phyloP scores from a whole-genome alignment of 2,113 vertebrate species.

The Lophura nycthemera region DNA sequence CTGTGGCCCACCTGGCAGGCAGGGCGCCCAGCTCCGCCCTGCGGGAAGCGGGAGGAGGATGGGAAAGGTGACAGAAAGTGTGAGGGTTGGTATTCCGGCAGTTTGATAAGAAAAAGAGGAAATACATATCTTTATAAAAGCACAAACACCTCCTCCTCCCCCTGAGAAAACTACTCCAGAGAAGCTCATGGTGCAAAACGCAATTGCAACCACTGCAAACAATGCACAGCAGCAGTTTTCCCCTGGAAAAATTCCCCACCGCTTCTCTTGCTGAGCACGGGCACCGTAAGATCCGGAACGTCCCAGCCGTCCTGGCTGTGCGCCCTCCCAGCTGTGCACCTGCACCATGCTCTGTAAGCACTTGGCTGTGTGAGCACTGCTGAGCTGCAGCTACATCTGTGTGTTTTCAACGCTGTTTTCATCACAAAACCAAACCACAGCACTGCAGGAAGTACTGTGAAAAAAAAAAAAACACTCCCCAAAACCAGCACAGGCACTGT shows the following conservation, averaged over 20 bases:
- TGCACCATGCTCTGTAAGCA: not conserved
- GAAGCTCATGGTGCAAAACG: not conserved
- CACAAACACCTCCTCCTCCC: too few relatives aligned
- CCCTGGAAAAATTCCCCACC: not conserved
- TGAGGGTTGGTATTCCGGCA: not conserved
- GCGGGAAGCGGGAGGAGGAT: not conserved
- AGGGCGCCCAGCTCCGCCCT: not conserved
- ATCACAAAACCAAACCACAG: not conserved
- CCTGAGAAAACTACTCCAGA: not conserved
- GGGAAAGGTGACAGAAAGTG: not conserved
- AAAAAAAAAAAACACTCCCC: not conserved
- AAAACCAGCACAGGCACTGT: not conserved
- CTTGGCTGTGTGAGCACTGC: not conserved
- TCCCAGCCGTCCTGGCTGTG: not conserved
- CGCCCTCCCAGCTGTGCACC: not conserved
- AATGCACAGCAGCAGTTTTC: not conserved
- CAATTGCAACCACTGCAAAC: not conserved
- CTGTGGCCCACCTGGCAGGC: not conserved
- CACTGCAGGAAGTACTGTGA: not conserved
- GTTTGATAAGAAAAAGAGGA: not conserved
- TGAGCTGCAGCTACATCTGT: not conserved
- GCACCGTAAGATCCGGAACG: not conserved
- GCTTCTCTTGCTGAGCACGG: not conserved
- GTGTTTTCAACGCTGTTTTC: not conserved
- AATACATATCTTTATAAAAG: not conserved